Percentiles rank a stretch among this genome's conserved stretches.
These are phyloP conservation scores for Pseudomyrmex sp. DNA, from an alignment of 1,140 invertebrate genomes.

Conservation along the genomic window DNA sequence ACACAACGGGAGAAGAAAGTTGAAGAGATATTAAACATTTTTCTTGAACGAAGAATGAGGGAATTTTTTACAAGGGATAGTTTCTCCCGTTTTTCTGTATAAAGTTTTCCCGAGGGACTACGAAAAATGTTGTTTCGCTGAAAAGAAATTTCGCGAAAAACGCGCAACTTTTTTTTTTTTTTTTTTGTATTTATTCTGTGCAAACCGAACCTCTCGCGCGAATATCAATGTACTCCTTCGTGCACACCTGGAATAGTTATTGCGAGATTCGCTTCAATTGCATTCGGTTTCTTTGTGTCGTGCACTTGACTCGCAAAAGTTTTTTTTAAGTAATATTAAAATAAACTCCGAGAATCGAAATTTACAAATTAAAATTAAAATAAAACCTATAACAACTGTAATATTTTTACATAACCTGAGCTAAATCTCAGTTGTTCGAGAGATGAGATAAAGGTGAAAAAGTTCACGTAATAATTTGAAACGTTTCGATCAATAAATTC, in stretches of 20 bases:
- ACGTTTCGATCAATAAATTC: too few relatives aligned
- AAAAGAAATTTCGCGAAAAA: conserved; percentile 24
- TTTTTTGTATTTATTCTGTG: background rate
- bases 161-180: conserved; percentile 34
- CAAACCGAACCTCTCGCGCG: conserved; percentile 1
- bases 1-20: background rate
- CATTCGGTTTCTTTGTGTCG: background rate
- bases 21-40: conserved; percentile 5
- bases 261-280: conserved; percentile 15
- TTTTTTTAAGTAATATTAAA: too few relatives aligned
- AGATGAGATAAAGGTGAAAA: too few relatives aligned
- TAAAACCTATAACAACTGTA: too few relatives aligned
- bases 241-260: conserved; percentile 28
- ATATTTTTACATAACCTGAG: too few relatives aligned
- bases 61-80: background rate
- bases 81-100: background rate
- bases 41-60: background rate
- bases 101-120: background rate
- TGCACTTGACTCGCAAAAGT: background rate
- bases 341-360: too few relatives aligned
- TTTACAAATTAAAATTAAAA: too few relatives aligned
- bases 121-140: conserved; percentile 9
- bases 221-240: conserved; percentile 14
- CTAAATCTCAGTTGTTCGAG: too few relatives aligned
- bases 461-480: too few relatives aligned